Evolutionary conservation across 2,888 invertebrate genomes (phyloP), one percentile per base, ranked within the genome.

Genomic region (Ptychoptera contaminata): DNA sequence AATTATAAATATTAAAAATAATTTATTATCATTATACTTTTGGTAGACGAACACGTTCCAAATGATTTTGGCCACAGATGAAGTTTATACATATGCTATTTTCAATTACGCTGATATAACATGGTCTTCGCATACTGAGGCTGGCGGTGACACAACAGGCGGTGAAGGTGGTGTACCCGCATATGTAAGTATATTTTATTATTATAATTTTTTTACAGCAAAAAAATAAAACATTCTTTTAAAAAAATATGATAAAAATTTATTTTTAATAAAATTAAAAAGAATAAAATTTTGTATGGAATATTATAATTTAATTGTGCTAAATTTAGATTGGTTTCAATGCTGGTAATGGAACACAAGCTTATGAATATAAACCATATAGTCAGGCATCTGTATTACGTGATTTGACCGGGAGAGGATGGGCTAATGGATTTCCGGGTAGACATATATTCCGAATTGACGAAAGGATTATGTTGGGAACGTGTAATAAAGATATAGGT

Each of bases 361-460:
- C 82, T 50, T 90, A 80, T 61, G 87, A 90, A 65, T 92, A 92
- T 62, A 75, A 74, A 47, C 92, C 92, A 0, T 93, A 90, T 66
- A 91, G 91, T 41, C 92, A 92, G 63, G 75, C 76, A 9, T 82
- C 85, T 38, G 84, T 88, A 3, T 72, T 91, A 35, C 73, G 87
- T 54, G 88, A 90, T 64, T 68, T 93, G 50, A 79, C 83, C 0
- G 79, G 80, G 8, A 74, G 88, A 57, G 92, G 92, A 16, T 86
- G 80, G 76, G 88, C 81, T 0, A 92, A 92, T 57, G 80, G 79
- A 4, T 81, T 87, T 54, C 81, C 86, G 1, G 94, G 94, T 44
- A 72, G 94, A 52, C 96, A 94, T 58, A 81, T 93, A 58, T 96
- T 96, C 69, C 77, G 94, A 51, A 82, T 96, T 48, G 94, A 96